Base-by-base conservation (phyloP, 2,888 invertebrate species). In the Lepas anatifera region DNA sequence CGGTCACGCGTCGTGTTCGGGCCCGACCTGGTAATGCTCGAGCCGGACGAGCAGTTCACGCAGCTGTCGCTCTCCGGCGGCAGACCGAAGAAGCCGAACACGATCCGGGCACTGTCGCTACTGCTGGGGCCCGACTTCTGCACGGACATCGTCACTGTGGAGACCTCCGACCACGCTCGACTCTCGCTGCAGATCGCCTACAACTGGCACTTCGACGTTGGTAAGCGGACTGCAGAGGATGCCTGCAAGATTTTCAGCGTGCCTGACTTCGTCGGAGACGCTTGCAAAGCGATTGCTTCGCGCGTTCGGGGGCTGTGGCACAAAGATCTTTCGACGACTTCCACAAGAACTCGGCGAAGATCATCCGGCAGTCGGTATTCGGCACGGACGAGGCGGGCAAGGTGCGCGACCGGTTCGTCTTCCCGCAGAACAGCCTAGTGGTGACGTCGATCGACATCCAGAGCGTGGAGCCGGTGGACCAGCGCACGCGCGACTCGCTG, bases 11-110 rank as follows among this genome's bases (percentile, higher is more conserved):
- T 83, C 70, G 76, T 81, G 22, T 83, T 82, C 76, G 83, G 83
- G 7, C 83, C 83, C n/a, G 83, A 83, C 71, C 76, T 82, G 72
- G 82, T 83, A 16, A 82, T 83, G 82, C 75, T 83, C 41, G 79
- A 79, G 10, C 83, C 83, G 3, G 82, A 83, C 74, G 83, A 83
- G 73, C 81, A 83, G 75, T 83, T 83, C 75, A 83, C 83, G 2
- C 81, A 81, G 75, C 77, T 83, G 32, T 78, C 79, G 71, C 73
- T 83, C 68, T 82, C 81, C 13, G 83, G 82, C 18, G 82, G 81
- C 10, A 81, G 81, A 73, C 83, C 83, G 22, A 83, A 83, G 76
- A 79, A 80, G 70, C 81, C 81, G 6, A 82, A 81, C 74, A 75
- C 78, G 68, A 83, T 83, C 75, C 80, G 81, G 71, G 77, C 81